Conservation (phyloP, 2,888 invertebrate genomes). For the Sylvicola cinctus region DNA sequence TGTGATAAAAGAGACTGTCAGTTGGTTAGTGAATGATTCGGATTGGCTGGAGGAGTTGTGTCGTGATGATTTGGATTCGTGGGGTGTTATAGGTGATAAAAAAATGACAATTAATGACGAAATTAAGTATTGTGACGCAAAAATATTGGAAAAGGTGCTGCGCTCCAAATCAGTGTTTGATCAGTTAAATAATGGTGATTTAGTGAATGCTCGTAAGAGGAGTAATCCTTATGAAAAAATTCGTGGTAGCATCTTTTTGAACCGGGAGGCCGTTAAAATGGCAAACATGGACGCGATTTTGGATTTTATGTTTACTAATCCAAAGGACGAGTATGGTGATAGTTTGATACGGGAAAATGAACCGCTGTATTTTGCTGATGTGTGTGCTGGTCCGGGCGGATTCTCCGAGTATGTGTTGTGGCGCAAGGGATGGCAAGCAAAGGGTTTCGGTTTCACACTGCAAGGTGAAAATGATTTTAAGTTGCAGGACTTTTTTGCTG, state of each 20-base stretch:
- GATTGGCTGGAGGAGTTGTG: conserved; percentile 18
- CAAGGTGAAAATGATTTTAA: conserved; percentile 70
- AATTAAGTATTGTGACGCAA: conserved; percentile 50
- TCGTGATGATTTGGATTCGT: conserved; percentile 31
- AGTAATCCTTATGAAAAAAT: conserved; percentile 93
- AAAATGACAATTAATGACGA: conserved; percentile 57
- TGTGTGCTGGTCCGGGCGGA: conserved; percentile 95
- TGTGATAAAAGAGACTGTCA: conserved; percentile 16
- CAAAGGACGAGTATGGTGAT: conserved; percentile 34
- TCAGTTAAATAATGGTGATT: conserved; percentile 50
- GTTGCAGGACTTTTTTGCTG: conserved; percentile 69
- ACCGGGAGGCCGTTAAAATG: conserved; percentile 92
- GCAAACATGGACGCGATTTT: conserved; percentile 88
- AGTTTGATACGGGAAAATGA: conserved; percentile 29
- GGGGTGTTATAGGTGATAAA: conserved; percentile 42
- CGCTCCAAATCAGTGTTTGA: conserved; percentile 71
- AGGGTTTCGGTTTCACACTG: conserved; percentile 92
- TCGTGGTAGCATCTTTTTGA: conserved; percentile 71
- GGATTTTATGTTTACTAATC: conserved; percentile 75
- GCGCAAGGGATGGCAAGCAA: conserved; percentile 63
- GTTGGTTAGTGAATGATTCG: conserved; percentile 26
- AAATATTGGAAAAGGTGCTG: conserved; percentile 47
- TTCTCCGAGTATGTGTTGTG: conserved; percentile 83
- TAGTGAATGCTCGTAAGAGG: conserved; percentile 58
- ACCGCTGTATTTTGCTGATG: conserved; percentile 79